Conservation (phyloP, 2,113 vertebrate genomes). For the Upupa epops region DNA sequence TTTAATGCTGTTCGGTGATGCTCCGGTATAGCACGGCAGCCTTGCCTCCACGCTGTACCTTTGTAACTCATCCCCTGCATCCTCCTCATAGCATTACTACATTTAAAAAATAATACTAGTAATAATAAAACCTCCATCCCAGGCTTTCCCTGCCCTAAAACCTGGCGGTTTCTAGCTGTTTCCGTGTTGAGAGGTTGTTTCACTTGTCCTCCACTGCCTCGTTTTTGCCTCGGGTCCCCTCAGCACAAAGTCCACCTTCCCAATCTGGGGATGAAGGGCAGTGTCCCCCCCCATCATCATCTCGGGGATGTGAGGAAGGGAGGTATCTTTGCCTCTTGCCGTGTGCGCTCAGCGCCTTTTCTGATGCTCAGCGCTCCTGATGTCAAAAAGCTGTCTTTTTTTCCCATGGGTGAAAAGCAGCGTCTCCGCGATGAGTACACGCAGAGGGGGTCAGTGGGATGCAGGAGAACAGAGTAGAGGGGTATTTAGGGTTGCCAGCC, state of each 20-base stretch:
- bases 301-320: neutral
- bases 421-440: neutral
- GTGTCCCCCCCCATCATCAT: no score
- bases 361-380: neutral
- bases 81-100: neutral
- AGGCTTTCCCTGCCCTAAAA: neutral
- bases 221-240: neutral
- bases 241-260: neutral
- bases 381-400: neutral
- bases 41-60: neutral
- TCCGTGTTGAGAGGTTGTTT: neutral
- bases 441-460: neutral
- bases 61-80: neutral
- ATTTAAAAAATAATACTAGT: no score
- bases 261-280: neutral
- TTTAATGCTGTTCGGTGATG: conserved; percentile 3
- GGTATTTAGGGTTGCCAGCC: rapidly evolving
- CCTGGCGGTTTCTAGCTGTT: neutral
- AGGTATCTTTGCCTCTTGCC: neutral
- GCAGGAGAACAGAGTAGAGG: rapidly evolving
- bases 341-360: neutral
- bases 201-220: neutral
- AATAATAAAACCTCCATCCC: neutral
- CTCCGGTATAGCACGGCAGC: neutral
- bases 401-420: neutral